Evolutionary conservation across 2,888 invertebrate genomes (phyloP).

Genomic region (Epinotia nisella): DNA sequence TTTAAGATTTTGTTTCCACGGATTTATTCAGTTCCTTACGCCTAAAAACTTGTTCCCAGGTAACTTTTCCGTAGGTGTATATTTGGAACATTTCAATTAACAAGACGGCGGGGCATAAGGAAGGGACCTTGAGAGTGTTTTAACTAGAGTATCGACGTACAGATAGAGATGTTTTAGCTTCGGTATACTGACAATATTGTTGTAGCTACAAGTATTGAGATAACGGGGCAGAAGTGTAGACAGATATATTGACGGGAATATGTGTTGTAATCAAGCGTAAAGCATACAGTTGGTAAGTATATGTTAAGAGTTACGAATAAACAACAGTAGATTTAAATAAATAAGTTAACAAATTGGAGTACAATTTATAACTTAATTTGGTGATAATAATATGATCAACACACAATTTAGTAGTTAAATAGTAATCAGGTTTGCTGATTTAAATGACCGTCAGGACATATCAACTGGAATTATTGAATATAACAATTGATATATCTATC

Average conservation of each 20-base stretch:
- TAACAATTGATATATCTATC: too few relatives aligned
- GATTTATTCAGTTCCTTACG: too few relatives aligned
- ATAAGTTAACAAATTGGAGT: background rate
- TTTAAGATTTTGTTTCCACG: too few relatives aligned
- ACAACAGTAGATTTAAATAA: background rate
- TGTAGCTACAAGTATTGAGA: background rate
- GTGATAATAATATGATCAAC: too few relatives aligned
- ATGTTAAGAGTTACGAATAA: background rate
- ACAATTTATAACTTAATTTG: background rate
- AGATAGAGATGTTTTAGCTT: constrained; percentile 14
- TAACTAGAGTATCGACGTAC: constrained; percentile 13
- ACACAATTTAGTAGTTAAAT: too few relatives aligned
- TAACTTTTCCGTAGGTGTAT: background rate
- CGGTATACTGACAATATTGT: background rate
- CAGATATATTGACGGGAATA: constrained; percentile 4
- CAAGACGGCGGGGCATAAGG: constrained; percentile 7
- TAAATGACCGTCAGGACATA: too few relatives aligned
- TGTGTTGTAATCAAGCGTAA: constrained; percentile 1
- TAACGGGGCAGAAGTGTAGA: background rate
- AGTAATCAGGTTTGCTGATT: too few relatives aligned
- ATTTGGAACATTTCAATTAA: constrained; percentile 33
- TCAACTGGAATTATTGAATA: too few relatives aligned
- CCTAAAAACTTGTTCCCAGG: too few relatives aligned
- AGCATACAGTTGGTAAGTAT: background rate
- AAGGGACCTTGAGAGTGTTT: constrained; percentile 21